Evolutionary conservation across 2,797 vertebrate genomes (phyloP), one percentile per base, ranked within the genome.

Genomic region (Lagorchestes hirsutus): DNA sequence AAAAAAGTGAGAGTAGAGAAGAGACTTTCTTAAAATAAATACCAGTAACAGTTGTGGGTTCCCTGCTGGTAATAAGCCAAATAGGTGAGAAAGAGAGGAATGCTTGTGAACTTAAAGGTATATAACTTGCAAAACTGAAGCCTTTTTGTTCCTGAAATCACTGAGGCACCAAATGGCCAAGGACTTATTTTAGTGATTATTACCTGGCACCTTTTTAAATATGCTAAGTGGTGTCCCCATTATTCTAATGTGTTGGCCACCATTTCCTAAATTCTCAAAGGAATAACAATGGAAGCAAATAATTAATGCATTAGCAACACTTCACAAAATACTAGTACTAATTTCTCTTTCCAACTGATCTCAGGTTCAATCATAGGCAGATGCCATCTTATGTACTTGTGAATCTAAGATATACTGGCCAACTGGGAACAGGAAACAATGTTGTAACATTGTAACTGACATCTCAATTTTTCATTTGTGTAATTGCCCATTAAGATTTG

Each of bases 21-120:
- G 94, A 46, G 46, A 94, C 93, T 56, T 74, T 97, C 90, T 97
- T 90, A 96, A 96, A 97, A 96, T 91, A 93, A 96, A 96, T 90
- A 90, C 55, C 92, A 93, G 90, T 92, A 94, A 95, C 29, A 95
- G 67, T 46, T 87, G 57, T 92, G 6, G 90, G 18, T 92, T 96
- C 90, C 91, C 54, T 94, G 28, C 34, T 91, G 94, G 93, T 91
- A 95, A 74, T 31, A 55, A 94, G 91, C 90, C 95, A 87, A 55
- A 10, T 59, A 55, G 24, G 18, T 94, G 34, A 91, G 57, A 92
- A 91, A 93, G 56, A 58, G 56, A 91, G n/a, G 40, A 92, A 92
- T 94, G 31, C 4, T 87, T 92, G 31, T 62, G 87, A 92, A 34
- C 22, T 52, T 92, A 13, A 90, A 92, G 46, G 5, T n/a, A 0